Percentiles rank a stretch among this genome's conserved stretches.
Evolutionary conservation across 2,113 vertebrate species (phyloP).

Genomic region (Gallinago paraguaiae): DNA sequence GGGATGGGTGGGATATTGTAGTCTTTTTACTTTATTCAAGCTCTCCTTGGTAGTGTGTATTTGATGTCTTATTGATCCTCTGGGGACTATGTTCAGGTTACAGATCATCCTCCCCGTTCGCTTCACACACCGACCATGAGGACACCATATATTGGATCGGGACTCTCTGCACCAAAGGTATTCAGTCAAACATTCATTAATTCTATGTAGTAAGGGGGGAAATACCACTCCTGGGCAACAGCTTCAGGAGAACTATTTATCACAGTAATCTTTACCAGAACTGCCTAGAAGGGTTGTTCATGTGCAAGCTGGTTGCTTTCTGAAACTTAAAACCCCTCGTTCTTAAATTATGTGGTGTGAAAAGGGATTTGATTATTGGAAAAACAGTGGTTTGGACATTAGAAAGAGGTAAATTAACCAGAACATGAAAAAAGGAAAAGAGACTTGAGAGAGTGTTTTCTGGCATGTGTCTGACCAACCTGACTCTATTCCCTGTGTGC

Average conservation of each 20-base stretch:
- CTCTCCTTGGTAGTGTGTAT: neutral
- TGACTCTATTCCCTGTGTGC: neutral
- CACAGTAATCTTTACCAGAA: neutral
- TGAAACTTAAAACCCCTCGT: neutral
- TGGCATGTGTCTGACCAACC: neutral
- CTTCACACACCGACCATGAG: conserved; percentile 90
- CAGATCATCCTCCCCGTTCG: conserved; percentile 83
- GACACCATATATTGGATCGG: conserved; percentile 85
- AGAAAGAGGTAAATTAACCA: neutral
- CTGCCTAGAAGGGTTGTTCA: neutral
- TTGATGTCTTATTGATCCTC: conserved; percentile 30
- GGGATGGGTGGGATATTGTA: neutral
- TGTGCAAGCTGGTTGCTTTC: neutral
- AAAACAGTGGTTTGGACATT: neutral
- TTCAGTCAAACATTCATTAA: neutral
- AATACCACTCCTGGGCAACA: neutral
- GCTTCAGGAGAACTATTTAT: neutral
- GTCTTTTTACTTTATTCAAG: neutral
- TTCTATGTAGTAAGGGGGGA: neutral
- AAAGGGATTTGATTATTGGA: neutral
- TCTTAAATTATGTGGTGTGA: neutral
- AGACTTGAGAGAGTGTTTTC: neutral
- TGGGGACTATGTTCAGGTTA: conserved; percentile 75
- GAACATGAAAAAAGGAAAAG: neutral
- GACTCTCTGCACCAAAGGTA: conserved; percentile 89